Conservation (phyloP, 2,888 invertebrate genomes). For the Miltochrista miniata region DNA sequence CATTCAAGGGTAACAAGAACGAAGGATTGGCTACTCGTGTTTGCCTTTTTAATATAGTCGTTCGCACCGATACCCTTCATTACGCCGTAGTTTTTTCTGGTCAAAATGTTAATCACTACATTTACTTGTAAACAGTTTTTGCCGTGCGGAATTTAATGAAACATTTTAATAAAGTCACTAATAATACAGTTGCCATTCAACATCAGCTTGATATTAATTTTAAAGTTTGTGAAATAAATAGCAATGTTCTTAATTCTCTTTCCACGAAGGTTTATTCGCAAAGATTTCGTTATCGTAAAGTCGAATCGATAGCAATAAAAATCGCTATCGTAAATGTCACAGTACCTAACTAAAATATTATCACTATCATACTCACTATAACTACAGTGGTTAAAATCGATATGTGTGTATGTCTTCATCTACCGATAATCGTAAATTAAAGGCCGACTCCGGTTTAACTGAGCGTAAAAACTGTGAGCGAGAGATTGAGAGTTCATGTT, state of each 20-base stretch:
- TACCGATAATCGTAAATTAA: constrained; percentile 78
- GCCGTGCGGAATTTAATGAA: constrained; percentile 55
- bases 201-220: constrained; percentile 48
- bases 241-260: constrained; percentile 33
- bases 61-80: constrained; percentile 68
- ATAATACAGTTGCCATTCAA: constrained; percentile 60
- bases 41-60: constrained; percentile 73
- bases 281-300: constrained; percentile 48
- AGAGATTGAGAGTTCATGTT: constrained; percentile 78
- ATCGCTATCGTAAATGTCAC: constrained; percentile 61
- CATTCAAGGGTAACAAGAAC: constrained; percentile 62
- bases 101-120: constrained; percentile 69
- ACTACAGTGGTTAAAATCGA: constrained; percentile 48
- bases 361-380: constrained; percentile 10
- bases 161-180: constrained; percentile 66
- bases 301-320: constrained; percentile 51
- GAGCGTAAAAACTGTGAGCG: constrained; percentile 78
- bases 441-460: constrained; percentile 66
- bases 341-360: constrained; percentile 35
- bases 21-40: constrained; percentile 54
- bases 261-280: constrained; percentile 44
- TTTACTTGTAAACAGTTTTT: constrained; percentile 59
- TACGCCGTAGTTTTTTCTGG: constrained; percentile 61
- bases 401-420: constrained; percentile 71
- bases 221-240: constrained; percentile 36